Evolutionary conservation across 1,140 invertebrate genomes (phyloP).

Genomic region (Drosophila cardini): DNA sequence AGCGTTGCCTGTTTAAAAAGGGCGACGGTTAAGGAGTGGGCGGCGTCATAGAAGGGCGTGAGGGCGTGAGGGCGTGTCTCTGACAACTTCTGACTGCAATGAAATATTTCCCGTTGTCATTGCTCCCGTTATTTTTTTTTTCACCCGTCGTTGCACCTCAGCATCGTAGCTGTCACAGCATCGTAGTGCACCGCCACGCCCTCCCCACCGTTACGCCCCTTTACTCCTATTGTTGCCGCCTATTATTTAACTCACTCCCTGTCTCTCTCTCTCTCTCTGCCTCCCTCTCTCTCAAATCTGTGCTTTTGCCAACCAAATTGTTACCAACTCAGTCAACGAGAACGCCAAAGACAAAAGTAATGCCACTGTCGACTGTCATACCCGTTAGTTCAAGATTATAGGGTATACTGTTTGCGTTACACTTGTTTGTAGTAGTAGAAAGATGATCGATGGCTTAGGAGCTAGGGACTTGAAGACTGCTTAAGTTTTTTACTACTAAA

Average conservation of each 20-base stretch:
- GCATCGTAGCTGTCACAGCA: slow-evolving; percentile 4
- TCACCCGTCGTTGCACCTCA: slow-evolving; percentile 2
- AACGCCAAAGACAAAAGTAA: slow-evolving; percentile 42
- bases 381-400: background rate
- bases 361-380: slow-evolving; percentile 12
- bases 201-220: background rate
- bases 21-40: slow-evolving; percentile 25
- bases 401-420: too few relatives aligned
- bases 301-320: slow-evolving; percentile 30
- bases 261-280: background rate
- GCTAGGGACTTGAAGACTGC: too few relatives aligned
- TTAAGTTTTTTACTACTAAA: too few relatives aligned
- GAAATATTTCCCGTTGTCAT: slow-evolving; percentile 40
- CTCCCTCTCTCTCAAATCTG: background rate
- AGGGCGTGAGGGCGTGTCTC: slow-evolving; percentile 12
- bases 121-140: slow-evolving; percentile 4
- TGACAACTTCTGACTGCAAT: slow-evolving; percentile 45
- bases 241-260: too few relatives aligned
- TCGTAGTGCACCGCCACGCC: too few relatives aligned
- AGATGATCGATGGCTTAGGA: too few relatives aligned
- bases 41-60: background rate
- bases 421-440: too few relatives aligned
- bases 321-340: slow-evolving; percentile 39
- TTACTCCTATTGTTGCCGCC: background rate
- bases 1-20: slow-evolving; percentile 39